A percentile compares a stretch with the other conserved stretches of the same genome.
phyloP scores from a whole-genome alignment of 1,140 invertebrate species.

The Stenopsyche tienmushanensis region DNA sequence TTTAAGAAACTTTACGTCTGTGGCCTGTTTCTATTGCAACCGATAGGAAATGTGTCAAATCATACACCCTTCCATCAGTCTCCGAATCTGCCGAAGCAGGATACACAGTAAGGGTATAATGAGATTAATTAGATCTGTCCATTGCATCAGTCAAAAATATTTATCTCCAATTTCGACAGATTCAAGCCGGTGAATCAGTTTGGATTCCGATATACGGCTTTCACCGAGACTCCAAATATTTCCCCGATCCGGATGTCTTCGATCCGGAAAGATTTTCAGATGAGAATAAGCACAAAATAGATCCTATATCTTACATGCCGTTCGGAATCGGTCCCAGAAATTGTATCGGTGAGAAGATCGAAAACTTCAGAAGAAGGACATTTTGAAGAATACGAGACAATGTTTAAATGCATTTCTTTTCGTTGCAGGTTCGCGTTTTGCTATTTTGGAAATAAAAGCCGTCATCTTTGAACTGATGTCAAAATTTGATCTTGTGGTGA shows the following conservation, averaged over 20 bases:
- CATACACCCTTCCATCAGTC: constrained; percentile 42
- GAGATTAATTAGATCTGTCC: background rate
- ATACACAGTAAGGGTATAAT: background rate
- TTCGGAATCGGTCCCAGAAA: constrained; percentile 65
- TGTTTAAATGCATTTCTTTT: background rate
- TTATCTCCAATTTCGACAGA: constrained; percentile 41
- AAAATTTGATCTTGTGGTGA: constrained; percentile 41
- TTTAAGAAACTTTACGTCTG: constrained; percentile 56
- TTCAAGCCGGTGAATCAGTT: constrained; percentile 50
- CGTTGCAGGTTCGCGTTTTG: constrained; percentile 48
- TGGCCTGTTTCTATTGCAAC: constrained; percentile 58
- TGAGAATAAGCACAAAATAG: constrained; percentile 41
- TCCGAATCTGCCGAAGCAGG: constrained; percentile 6
- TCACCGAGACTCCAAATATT: constrained; percentile 59
- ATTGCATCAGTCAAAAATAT: too few relatives aligned
- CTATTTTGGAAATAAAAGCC: constrained; percentile 55
- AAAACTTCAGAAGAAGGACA: too few relatives aligned
- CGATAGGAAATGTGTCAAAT: constrained; percentile 52
- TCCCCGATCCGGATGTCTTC: constrained; percentile 55
- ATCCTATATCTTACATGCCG: constrained; percentile 44
- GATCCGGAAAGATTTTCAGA: constrained; percentile 61
- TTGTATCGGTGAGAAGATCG: constrained; percentile 57
- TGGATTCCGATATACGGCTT: constrained; percentile 55
- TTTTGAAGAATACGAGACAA: too few relatives aligned
- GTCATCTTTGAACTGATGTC: constrained; percentile 47